Evolutionary conservation across 2,888 invertebrate species (phyloP), one percentile per base, ranked within the genome.

Genomic region (Apodemia hepburni): DNA sequence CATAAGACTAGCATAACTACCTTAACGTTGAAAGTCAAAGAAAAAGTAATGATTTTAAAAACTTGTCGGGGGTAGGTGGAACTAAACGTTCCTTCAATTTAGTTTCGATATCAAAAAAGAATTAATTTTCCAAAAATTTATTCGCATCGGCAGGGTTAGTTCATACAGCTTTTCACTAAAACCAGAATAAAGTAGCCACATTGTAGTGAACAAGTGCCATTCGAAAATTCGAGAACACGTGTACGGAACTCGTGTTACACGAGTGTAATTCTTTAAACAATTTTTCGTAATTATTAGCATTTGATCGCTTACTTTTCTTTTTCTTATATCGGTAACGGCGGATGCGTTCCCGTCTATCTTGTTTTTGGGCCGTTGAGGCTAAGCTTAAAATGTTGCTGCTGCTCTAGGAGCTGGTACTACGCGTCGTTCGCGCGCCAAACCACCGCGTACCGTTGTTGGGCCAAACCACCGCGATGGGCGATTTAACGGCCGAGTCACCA

Each of bases 21-120:
- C 64, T 12, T 67, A 63, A 4, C 59, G 62, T 27, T 69, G 68
- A 3, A 62, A 33, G n/a, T n/a, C n/a, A n/a, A n/a, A n/a, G n/a
- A n/a, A n/a, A n/a, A 22, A 22, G 22, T 22, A 22, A 22, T 1
- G 22, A 22, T 22, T 22, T 22, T 2, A 22, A 22, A 22, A 22
- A 22, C 1, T 2, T 22, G 22, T 22, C 2, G 22, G 22, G 22
- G 22, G 22, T 60, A 27, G 61, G 61, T n/a, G 64, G 66, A 17
- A 61, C 47, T 2, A 58, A 17, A 8, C 66, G 66, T 64, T 68
- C 68, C 42, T 65, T 68, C 15, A 65, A 42, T 58, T 62, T 67
- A 5, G 67, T 65, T 38, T 64, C 64, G 15, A 68, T 63, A 38
- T 64, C 63, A 62, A 68, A 67, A 27, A 49, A 58, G 58, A 68